Percentiles rank a stretch among this genome's conserved stretches.
Evolutionary conservation across 1,140 invertebrate species (phyloP).

Genomic region (Drosophila tsacasi): DNA sequence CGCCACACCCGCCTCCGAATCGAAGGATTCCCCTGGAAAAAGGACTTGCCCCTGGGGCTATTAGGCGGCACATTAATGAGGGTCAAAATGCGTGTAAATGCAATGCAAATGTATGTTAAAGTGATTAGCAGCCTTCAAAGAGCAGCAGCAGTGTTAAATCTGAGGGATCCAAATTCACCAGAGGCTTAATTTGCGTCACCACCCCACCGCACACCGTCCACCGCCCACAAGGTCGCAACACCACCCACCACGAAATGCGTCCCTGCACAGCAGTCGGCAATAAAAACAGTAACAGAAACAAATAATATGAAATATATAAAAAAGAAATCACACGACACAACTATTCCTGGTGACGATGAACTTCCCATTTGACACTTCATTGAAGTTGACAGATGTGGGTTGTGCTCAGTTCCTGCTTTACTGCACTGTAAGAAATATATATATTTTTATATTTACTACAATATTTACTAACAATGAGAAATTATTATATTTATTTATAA

Average conservation of each 20-base stretch:
- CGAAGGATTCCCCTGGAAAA: constrained; percentile 24
- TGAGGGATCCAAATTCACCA: constrained; percentile 67
- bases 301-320: constrained; percentile 46
- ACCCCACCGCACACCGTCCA: constrained; percentile 12
- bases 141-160: constrained; percentile 36
- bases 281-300: constrained; percentile 74
- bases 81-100: constrained; percentile 84
- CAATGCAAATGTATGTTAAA: constrained; percentile 85
- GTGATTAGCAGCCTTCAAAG: constrained; percentile 83
- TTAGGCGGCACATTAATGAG: constrained; percentile 69
- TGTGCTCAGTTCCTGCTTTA: constrained; percentile 7
- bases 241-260: constrained; percentile 24
- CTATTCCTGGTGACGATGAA: constrained; percentile 77
- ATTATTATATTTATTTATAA: background rate
- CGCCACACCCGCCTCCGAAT: background rate
- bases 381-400: constrained; percentile 85
- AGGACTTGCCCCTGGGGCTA: constrained; percentile 59
- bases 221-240: constrained; percentile 13
- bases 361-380: constrained; percentile 80
- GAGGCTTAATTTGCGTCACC: constrained; percentile 70
- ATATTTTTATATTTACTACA: background rate
- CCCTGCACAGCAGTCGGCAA: constrained; percentile 71
- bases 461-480: background rate
- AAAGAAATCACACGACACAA: constrained; percentile 70
- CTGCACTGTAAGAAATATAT: background rate